Base-by-base conservation (phyloP, 2,797 vertebrate species). In the Tinamus major region DNA sequence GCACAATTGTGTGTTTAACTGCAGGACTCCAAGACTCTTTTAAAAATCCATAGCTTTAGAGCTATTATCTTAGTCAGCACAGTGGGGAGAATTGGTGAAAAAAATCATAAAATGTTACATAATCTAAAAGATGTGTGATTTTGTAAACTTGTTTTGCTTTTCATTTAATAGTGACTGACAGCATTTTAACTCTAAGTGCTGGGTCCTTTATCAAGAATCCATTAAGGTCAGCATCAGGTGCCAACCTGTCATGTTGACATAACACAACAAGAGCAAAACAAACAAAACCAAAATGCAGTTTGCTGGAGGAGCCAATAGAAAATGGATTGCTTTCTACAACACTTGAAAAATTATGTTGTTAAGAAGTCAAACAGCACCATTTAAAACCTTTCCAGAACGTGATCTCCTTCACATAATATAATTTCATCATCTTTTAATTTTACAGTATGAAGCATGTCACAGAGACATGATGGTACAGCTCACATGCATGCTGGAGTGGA, bases 271-370 rank as follows among this genome's bases (percentile, higher is more conserved):
- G 79, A 93, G n/a, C 62, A 92, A 89, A 92, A 59, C 41, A 85
- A 94, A 87, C 49, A 83, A 89, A 89, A 63, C 69, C 63, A 70
- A 87, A 88, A 49, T 53, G 71, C 21, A 70, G n/a, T 80, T 96
- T 93, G 89, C 63, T 91, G 49, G 59, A 89, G 56, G 35, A 93
- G 82, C 83, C 76, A 80, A 39, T 84, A 85, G 72, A 72, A 89
- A 89, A 80, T 62, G 11, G 42, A 87, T 90, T 78, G 49, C 31
- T 94, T 19, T 93, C 94, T 86, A 67, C 35, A 89, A 48, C 21
- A 76, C 53, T 76, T 92, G 51, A 91, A 92, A 87, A 85, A 85
- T 56, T 44, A 72, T 6, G 1, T 62, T 89, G 23, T 93, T 92
- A 78, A 71, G 44, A 70, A 92, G 42, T 69, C 59, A 83, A 83